Conservation (phyloP, 2,113 vertebrate genomes). For the Addax nasomaculatus region DNA sequence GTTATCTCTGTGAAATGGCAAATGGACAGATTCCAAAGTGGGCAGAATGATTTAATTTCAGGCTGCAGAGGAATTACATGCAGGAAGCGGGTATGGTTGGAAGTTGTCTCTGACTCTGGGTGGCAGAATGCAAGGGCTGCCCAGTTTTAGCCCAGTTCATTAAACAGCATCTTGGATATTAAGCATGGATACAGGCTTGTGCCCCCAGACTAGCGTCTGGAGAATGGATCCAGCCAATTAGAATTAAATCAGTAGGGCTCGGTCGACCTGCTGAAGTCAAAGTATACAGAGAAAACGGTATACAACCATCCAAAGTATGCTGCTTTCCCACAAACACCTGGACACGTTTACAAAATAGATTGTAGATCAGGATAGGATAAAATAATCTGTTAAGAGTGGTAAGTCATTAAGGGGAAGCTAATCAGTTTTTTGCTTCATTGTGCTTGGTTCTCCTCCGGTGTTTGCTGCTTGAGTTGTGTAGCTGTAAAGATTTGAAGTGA, state of each 20-base stretch:
- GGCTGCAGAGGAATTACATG: background rate
- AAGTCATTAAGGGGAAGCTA: background rate
- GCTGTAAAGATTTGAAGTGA: background rate
- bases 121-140: background rate
- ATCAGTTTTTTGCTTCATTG: background rate
- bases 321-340: background rate
- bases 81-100: accelerated
- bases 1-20: too few species aligned
- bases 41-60: background rate
- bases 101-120: background rate
- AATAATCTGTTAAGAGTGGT: accelerated
- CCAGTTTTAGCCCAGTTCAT: background rate
- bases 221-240: accelerated
- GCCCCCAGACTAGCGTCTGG: too few species aligned
- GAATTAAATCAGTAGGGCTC: too few species aligned
- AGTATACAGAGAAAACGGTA: accelerated
- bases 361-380: accelerated
- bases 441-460: accelerated
- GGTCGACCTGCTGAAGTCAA: accelerated
- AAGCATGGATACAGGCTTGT: accelerated
- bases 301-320: accelerated
- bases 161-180: background rate
- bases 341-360: background rate
- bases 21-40: background rate
- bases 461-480: accelerated